phyloP scores from a whole-genome alignment of 2,888 invertebrate species.

The Phorcus lineatus region DNA sequence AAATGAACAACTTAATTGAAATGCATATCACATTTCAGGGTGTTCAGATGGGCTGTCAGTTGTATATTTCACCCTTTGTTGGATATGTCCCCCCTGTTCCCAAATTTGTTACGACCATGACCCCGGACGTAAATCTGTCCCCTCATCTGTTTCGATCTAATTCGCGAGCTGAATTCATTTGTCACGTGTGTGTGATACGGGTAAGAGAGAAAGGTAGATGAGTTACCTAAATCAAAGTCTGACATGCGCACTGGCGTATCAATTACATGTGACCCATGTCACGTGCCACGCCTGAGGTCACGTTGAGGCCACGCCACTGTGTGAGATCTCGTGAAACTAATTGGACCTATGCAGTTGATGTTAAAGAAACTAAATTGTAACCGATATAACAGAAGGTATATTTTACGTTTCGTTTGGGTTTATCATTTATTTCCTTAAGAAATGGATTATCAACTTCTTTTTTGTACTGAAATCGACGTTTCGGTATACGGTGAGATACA shows the following conservation, averaged over 20 bases:
- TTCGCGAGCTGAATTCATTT: constrained; percentile 12
- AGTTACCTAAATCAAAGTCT: not conserved
- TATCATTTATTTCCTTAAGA: no score
- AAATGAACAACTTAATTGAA: no score
- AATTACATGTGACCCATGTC: constrained; percentile 20
- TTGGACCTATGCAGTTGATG: no score
- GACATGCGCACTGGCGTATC: constrained; percentile 18
- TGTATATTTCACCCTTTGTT: not conserved
- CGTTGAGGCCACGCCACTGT: not conserved
- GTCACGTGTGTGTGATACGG: not conserved
- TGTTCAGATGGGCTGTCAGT: no score
- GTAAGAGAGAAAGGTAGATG: not conserved
- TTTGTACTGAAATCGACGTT: no score
- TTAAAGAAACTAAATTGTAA: no score
- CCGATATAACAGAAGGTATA: no score
- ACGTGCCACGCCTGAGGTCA: constrained; percentile 16
- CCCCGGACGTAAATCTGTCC: not conserved
- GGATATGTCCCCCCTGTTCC: not conserved
- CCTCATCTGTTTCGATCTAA: not conserved
- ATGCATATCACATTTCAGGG: no score
- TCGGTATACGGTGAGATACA: no score
- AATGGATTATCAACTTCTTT: no score
- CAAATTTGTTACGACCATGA: not conserved
- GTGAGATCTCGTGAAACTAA: no score
- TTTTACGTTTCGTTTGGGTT: no score